Evolutionary conservation across 2,888 invertebrate genomes (phyloP).

Genomic region (Atrina japonica): DNA sequence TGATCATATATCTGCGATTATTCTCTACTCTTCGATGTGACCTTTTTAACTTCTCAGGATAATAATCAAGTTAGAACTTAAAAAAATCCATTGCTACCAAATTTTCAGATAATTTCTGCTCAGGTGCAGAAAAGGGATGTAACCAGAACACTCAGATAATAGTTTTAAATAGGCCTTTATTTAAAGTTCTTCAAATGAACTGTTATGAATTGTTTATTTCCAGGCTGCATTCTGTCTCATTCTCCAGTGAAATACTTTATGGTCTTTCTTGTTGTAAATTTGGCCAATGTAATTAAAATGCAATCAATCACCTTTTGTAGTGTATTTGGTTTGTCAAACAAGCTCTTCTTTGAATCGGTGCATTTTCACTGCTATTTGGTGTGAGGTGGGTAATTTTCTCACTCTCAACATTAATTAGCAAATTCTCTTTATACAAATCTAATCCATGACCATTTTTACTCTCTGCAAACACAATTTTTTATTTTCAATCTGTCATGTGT

Average conservation of each 20-base stretch:
- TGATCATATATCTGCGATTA: no score
- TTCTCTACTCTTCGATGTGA: no score
- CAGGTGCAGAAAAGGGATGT: no score
- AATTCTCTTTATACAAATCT: background rate
- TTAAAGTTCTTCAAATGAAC: slow-evolving; percentile 32
- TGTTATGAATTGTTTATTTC: slow-evolving; percentile 42
- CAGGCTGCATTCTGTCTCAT: slow-evolving; percentile 10
- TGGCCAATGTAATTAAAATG: slow-evolving; percentile 51
- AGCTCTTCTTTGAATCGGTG: slow-evolving; percentile 37
- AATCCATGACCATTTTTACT: slow-evolving; percentile 2
- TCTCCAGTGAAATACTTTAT: slow-evolving; percentile 1
- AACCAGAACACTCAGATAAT: no score
- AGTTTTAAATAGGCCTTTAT: slow-evolving; percentile 3
- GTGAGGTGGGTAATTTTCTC: slow-evolving; percentile 31
- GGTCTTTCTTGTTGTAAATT: slow-evolving; percentile 27
- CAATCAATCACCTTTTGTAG: slow-evolving; percentile 59
- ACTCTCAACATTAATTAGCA: slow-evolving; percentile 37
- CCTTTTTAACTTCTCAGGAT: no score
- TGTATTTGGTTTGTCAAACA: slow-evolving; percentile 48
- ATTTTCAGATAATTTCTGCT: no score
- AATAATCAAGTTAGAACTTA: no score
- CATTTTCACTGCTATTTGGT: slow-evolving; percentile 28
- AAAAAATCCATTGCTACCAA: no score
- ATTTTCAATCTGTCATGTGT: slow-evolving; percentile 18
- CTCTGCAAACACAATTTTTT: slow-evolving; percentile 24